Evolutionary conservation across 92 coral and sea anemone genomes (phyloP).

Genomic region (Diadumene lineata): DNA sequence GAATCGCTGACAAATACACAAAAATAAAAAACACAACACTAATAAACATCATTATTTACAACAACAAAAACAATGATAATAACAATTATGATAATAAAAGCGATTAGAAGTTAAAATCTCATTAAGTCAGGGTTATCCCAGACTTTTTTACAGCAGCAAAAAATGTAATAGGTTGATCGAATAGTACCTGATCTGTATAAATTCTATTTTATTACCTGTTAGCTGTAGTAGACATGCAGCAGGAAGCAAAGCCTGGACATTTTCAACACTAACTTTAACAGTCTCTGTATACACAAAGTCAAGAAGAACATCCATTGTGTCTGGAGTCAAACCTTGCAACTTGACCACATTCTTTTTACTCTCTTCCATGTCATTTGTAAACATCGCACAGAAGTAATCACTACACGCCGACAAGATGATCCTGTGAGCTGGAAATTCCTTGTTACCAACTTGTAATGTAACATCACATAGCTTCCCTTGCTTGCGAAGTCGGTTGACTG

Average conservation of each 20-base stretch:
- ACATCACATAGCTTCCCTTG: slow-evolving; percentile 79
- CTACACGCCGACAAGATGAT: slow-evolving; percentile 92
- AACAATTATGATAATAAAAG: too few species aligned
- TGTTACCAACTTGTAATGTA: slow-evolving; percentile 65
- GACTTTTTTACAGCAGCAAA: too few species aligned
- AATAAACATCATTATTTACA: too few species aligned
- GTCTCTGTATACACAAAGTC: slow-evolving; percentile 97
- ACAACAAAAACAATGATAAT: too few species aligned
- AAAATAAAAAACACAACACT: too few species aligned
- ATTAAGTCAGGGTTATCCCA: too few species aligned
- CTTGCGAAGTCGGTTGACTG: slow-evolving; percentile 84
- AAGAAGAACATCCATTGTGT: slow-evolving; percentile 89
- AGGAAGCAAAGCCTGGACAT: slow-evolving; percentile 94
- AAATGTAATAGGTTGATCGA: too few species aligned
- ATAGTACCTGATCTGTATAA: too few species aligned
- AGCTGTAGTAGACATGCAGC: slow-evolving; percentile 94
- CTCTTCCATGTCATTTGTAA: slow-evolving; percentile 92
- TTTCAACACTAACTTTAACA: slow-evolving; percentile 97
- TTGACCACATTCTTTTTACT: slow-evolving; percentile 74
- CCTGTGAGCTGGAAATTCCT: slow-evolving; percentile 90
- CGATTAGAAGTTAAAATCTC: too few species aligned
- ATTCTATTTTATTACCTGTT: slow-evolving; percentile 60
- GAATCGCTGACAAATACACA: too few species aligned
- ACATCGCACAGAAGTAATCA: slow-evolving; percentile 97
- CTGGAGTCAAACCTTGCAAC: slow-evolving; percentile 84